These are phyloP conservation scores for Arrhamphus sclerolepis DNA, from an alignment of 2,797 vertebrate species.

Conservation along the genomic window DNA sequence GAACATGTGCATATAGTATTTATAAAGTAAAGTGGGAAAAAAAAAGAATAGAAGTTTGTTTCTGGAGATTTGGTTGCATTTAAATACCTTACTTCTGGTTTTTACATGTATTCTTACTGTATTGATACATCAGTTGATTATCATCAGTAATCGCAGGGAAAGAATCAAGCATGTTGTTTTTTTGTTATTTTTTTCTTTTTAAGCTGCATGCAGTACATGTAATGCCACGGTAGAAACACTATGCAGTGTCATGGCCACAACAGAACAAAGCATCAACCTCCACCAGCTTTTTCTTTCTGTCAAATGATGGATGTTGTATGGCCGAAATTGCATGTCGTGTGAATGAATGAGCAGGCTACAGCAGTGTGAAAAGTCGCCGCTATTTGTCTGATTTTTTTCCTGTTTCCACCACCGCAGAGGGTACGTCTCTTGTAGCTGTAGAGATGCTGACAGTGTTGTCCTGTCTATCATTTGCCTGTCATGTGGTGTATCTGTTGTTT, in stretches of 20 bases:
- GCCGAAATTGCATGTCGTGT: slow-evolving; percentile 53
- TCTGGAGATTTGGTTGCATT: slow-evolving; percentile 26
- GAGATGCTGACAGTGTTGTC: slow-evolving; percentile 26
- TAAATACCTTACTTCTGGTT: background rate
- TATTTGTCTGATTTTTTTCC: slow-evolving; percentile 41
- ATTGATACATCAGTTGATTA: too few relatives aligned
- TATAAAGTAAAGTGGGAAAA: slow-evolving; percentile 42
- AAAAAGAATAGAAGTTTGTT: slow-evolving; percentile 21
- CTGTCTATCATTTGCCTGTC: slow-evolving; percentile 38
- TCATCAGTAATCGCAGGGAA: too few relatives aligned
- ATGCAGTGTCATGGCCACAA: slow-evolving; percentile 6
- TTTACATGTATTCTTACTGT: too few relatives aligned
- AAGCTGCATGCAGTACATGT: slow-evolving; percentile 20
- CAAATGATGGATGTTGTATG: slow-evolving; percentile 38
- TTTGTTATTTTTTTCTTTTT: too few relatives aligned
- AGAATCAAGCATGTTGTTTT: background rate
- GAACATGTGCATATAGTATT: slow-evolving; percentile 59
- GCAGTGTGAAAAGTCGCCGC: slow-evolving; percentile 22
- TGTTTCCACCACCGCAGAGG: slow-evolving; percentile 32
- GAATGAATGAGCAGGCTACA: slow-evolving; percentile 49
- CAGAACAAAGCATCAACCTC: slow-evolving; percentile 8
- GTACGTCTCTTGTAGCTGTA: too few relatives aligned
- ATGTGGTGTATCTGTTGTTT: slow-evolving; percentile 33
- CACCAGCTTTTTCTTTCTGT: slow-evolving; percentile 13
- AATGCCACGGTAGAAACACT: background rate